A percentile compares a stretch with the other conserved stretches of the same genome.
Conservation (phyloP, 2,113 vertebrate species). For the Poecilia latipinna region DNA sequence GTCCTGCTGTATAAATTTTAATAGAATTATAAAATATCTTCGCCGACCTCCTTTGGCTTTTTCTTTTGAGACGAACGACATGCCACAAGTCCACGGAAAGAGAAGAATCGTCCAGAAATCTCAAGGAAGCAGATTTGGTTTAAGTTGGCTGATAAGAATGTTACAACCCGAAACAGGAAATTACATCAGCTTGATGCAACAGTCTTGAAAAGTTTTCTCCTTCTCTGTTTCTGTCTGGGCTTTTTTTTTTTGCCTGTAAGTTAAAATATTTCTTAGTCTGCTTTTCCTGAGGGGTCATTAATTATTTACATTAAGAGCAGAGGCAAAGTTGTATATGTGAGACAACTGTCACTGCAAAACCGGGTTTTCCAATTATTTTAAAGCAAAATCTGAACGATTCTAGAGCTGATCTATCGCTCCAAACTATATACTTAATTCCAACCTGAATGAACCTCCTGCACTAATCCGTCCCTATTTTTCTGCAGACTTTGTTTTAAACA, state of each 20-base stretch:
- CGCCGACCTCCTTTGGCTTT: too few relatives aligned
- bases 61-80: too few relatives aligned
- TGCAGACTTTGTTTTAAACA: not conserved
- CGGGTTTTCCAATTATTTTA: not conserved
- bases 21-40: not conserved
- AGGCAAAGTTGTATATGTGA: not conserved
- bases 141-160: not conserved
- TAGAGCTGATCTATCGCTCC: not conserved
- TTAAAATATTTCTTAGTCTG: not conserved
- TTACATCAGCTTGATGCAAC: not conserved
- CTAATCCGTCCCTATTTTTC: too few relatives aligned
- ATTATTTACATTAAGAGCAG: not conserved
- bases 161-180: not conserved
- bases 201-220: not conserved
- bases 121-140: not conserved
- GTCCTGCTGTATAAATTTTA: not conserved
- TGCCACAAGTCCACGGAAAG: not conserved
- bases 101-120: not conserved
- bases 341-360: not conserved
- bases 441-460: too few relatives aligned
- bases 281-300: not conserved
- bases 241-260: not conserved
- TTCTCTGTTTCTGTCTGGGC: not conserved
- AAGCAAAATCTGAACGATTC: not conserved
- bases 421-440: not conserved